Conservation (phyloP, 2,888 invertebrate genomes). For the Hirtodrosophila cameraria region DNA sequence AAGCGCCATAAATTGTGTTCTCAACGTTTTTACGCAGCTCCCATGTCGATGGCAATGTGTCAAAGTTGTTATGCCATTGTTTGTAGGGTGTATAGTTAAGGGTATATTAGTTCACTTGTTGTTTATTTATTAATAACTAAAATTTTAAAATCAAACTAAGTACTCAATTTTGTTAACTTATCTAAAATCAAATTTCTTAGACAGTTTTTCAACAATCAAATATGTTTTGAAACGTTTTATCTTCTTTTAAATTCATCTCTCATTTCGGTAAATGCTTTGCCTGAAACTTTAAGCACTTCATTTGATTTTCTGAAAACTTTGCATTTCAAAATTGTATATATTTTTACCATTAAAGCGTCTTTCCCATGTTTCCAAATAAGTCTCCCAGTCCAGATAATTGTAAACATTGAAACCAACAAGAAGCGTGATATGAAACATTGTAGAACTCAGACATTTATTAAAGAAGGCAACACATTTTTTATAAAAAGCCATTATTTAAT, state of each 20-base stretch:
- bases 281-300: not conserved
- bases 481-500: slow-evolving; percentile 1
- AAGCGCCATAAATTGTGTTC: slow-evolving; percentile 74
- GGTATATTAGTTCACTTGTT: slow-evolving; percentile 9
- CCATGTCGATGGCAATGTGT: slow-evolving; percentile 58
- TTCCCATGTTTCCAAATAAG: not conserved
- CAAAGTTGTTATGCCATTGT: slow-evolving; percentile 51
- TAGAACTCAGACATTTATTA: slow-evolving; percentile 15
- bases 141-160: too few relatives aligned
- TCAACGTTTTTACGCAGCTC: slow-evolving; percentile 26
- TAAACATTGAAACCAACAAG: slow-evolving; percentile 21
- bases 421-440: slow-evolving; percentile 11
- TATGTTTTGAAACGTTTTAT: not conserved
- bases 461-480: slow-evolving; percentile 9
- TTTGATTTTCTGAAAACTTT: too few relatives aligned
- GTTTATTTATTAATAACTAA: too few relatives aligned
- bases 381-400: slow-evolving; percentile 9
- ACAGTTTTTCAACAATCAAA: not conserved
- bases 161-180: too few relatives aligned
- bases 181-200: too few relatives aligned
- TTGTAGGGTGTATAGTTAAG: slow-evolving; percentile 23
- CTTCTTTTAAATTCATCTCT: slow-evolving; percentile 2
- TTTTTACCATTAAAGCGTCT: not conserved
- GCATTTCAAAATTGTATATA: not conserved
- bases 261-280: not conserved